Evolutionary conservation across 2,888 invertebrate genomes (phyloP), one percentile per base, ranked within the genome.

Genomic region (Thymelicus acteon): DNA sequence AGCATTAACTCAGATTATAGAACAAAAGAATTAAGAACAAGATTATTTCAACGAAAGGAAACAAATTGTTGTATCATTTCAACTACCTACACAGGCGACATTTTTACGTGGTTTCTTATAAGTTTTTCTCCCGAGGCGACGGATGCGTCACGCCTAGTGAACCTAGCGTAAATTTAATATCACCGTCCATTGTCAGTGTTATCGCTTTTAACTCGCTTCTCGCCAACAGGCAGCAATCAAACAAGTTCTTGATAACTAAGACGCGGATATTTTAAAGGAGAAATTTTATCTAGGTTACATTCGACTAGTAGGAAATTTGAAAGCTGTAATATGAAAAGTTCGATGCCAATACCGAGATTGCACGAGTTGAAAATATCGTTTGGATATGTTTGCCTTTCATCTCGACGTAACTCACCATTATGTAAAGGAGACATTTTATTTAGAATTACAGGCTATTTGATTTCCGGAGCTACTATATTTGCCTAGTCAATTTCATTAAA

Each of bases 291-390:
- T 89, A 82, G 88, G 87, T 83, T 85, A 87, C 82, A 81, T 81
- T 79, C 79, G 74, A 81, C 75, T 78, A 76, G 78, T 81, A 81
- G 79, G 82, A 74, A 73, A 75, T 76, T 75, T 75, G 71, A 80
- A 72, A 77, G 77, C 78, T 75, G 87, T 85, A 87, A 90, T 90
- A 89, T 84, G 85, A 86, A 88, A 89, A 88, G 82, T 90, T 90
- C 78, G 75, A 77, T 75, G 72, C 77, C 76, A 79, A 78, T 81
- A 83, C 78, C 67, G 75, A 80, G 79, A 80, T 84, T 81, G 78
- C 79, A 75, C 76, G 74, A 76, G 71, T 67, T 67, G 71, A 74
- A 75, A 75, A 76, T 79, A 77, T 76, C 69, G 65, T 63, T 72
- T 70, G 62, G 44, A 72, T 49, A 72, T 72, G 73, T 63, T 69